Percentiles rank a stretch among this genome's conserved stretches.
These are phyloP conservation scores for Nasonia vitripennis DNA, from an alignment of 1,140 invertebrate species.

Conservation along the genomic window DNA sequence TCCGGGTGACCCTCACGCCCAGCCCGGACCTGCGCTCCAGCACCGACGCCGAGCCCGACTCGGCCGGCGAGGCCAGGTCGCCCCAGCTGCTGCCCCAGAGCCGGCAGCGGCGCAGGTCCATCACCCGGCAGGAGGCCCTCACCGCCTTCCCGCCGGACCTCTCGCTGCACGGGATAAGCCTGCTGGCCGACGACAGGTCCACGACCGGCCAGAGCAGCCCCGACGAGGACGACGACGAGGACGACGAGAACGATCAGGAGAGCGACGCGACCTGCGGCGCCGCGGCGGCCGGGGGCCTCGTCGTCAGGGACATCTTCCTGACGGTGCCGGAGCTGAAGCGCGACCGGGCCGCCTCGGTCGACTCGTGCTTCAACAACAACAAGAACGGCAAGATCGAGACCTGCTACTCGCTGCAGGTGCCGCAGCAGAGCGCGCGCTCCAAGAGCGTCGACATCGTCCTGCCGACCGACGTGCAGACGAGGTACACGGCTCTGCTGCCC, in stretches of 20 bases:
- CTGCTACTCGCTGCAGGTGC: conserved; percentile 80
- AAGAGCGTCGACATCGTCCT: conserved; percentile 93
- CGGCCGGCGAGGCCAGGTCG: conserved; percentile 45
- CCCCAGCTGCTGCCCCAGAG: conserved; percentile 59
- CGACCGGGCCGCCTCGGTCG: conserved; percentile 89
- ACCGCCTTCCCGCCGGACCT: conserved; percentile 80
- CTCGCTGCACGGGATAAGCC: conserved; percentile 68
- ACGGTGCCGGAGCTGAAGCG: conserved; percentile 88
- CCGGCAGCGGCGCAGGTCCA: conserved; percentile 67
- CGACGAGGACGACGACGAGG: conserved; percentile 70
- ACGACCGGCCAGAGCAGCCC: conserved; percentile 58
- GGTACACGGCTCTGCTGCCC: conserved; percentile 84
- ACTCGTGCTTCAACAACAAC: conserved; percentile 85
- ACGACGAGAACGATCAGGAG: conserved; percentile 68
- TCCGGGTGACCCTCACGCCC: conserved; percentile 83
- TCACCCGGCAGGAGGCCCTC: conserved; percentile 86
- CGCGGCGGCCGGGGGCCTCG: conserved; percentile 64
- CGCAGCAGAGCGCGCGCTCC: conserved; percentile 83
- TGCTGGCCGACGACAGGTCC: conserved; percentile 69
- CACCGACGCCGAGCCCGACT: conserved; percentile 18
- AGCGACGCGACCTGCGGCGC: conserved; percentile 66
- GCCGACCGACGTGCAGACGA: conserved; percentile 88
- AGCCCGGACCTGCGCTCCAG: conserved; percentile 57
- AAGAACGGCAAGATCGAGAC: conserved; percentile 82
- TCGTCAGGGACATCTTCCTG: conserved; percentile 85